Conservation (phyloP, 2,797 vertebrate genomes). For the Sebastolobus altivelis region DNA sequence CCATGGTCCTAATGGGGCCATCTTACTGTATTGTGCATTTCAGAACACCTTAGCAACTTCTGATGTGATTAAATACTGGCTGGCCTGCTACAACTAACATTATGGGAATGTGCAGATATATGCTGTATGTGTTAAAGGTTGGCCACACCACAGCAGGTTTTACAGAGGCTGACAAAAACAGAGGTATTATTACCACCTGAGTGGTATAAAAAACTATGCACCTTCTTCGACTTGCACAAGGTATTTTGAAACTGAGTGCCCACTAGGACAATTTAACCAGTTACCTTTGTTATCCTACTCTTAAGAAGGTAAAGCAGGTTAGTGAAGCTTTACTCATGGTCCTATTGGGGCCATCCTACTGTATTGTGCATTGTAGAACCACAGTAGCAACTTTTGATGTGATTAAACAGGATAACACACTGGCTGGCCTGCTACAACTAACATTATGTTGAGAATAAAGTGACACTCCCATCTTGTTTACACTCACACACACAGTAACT, state of each 20-base stretch:
- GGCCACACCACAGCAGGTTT: background rate
- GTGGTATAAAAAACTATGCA: background rate
- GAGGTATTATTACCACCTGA: background rate
- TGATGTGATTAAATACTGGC: background rate
- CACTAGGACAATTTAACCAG: background rate
- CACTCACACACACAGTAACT: slow-evolving; percentile 7
- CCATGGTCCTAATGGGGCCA: background rate
- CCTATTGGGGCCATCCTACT: background rate
- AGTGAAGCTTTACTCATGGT: too few species aligned
- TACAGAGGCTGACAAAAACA: background rate
- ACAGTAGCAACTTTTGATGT: slow-evolving; percentile 19
- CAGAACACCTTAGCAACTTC: slow-evolving; percentile 26
- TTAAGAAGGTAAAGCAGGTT: background rate
- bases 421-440: background rate
- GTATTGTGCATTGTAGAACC: background rate
- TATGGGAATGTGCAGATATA: background rate
- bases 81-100: background rate
- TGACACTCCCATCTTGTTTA: background rate
- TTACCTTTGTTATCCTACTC: background rate
- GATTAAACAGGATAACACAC: background rate
- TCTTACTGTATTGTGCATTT: background rate
- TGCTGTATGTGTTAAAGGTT: slow-evolving; percentile 1
- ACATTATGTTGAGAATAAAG: background rate
- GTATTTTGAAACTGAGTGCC: too few species aligned
- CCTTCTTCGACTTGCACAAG: background rate